phyloP scores from a whole-genome alignment of 2,113 vertebrate genomes.

The Malurus alboscapulatus region DNA sequence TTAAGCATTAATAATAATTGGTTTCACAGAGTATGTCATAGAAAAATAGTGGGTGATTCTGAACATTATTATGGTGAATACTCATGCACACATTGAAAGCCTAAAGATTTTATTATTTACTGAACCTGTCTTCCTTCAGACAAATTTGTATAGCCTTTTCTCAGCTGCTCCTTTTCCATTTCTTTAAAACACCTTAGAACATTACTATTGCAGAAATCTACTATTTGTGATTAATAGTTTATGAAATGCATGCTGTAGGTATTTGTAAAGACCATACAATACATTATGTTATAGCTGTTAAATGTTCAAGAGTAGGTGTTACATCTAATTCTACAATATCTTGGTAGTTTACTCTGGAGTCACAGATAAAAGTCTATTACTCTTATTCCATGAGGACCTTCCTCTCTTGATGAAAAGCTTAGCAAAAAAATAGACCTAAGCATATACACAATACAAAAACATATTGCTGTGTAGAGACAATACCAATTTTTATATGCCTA shows the following conservation, averaged over 20 bases:
- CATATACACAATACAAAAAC: not conserved
- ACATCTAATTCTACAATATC: not conserved
- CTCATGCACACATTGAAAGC: not conserved
- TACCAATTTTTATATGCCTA: not conserved
- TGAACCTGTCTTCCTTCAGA: not conserved
- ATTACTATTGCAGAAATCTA: not conserved
- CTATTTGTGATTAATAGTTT: conserved; percentile 10
- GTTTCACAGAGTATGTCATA: not conserved
- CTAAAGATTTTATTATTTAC: not conserved
- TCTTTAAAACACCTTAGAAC: not conserved
- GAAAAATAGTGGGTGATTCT: not conserved
- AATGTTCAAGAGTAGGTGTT: not conserved
- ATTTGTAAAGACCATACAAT: not conserved
- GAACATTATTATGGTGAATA: not conserved
- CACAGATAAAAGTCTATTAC: not conserved
- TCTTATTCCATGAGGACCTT: not conserved
- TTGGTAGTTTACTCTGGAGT: not conserved
- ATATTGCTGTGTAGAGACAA: not conserved
- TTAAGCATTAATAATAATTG: not conserved
- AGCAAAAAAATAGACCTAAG: not conserved
- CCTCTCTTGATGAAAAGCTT: not conserved
- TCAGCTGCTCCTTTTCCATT: not conserved
- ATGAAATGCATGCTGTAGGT: not conserved
- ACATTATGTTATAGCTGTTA: not conserved
- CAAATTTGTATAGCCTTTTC: not conserved